Conservation (phyloP, 2,888 invertebrate species). For the Aromia moschata region DNA sequence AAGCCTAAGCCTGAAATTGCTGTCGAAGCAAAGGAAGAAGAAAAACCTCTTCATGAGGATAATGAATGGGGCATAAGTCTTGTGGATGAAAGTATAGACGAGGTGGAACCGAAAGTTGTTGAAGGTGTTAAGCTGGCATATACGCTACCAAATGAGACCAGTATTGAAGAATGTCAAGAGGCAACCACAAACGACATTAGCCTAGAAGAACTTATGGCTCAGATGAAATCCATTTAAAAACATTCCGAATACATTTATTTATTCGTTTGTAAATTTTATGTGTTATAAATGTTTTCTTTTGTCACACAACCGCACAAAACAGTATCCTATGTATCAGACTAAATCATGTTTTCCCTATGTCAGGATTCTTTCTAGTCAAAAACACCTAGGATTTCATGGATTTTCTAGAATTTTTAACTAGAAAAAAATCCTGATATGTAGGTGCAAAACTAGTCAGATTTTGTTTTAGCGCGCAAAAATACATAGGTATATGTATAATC, state of each 20-base stretch:
- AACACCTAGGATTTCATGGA: too few relatives aligned
- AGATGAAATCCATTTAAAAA: slow-evolving; percentile 86
- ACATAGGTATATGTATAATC: too few relatives aligned
- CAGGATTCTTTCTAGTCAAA: too few relatives aligned
- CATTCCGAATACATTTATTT: background rate
- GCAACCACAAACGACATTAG: slow-evolving; percentile 65
- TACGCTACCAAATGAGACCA: slow-evolving; percentile 56
- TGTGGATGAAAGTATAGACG: slow-evolving; percentile 77
- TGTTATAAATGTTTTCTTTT: too few relatives aligned
- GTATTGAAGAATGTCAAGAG: slow-evolving; percentile 45
- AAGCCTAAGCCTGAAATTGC: slow-evolving; percentile 68
- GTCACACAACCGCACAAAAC: too few relatives aligned
- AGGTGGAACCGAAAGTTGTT: slow-evolving; percentile 60
- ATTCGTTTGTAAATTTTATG: too few relatives aligned
- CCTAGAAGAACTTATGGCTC: slow-evolving; percentile 90
- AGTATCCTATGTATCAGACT: too few relatives aligned
- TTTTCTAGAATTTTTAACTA: too few relatives aligned
- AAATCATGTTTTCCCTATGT: too few relatives aligned
- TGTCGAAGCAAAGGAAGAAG: slow-evolving; percentile 64
- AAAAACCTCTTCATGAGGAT: slow-evolving; percentile 76
- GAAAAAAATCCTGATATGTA: too few relatives aligned
- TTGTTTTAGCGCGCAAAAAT: too few relatives aligned
- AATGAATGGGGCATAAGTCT: slow-evolving; percentile 86
- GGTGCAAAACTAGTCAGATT: too few relatives aligned
- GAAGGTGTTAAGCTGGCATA: slow-evolving; percentile 71